Base-by-base conservation (phyloP, 2,888 invertebrate species). In the Drosophila nr. fundita region DNA sequence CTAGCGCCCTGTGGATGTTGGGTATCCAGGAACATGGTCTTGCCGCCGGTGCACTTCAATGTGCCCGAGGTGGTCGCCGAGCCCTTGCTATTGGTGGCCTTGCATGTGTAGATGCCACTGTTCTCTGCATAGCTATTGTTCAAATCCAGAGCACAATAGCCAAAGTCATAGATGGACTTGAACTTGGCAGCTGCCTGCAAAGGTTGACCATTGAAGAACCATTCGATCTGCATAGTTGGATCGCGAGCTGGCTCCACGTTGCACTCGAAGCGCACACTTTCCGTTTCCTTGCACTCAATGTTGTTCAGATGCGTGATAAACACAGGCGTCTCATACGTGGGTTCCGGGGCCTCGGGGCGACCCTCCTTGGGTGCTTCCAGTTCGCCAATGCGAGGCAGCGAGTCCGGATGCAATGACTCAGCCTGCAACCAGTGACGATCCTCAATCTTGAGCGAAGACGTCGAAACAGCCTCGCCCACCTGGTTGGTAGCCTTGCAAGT, bases 1-100 rank as follows among this genome's bases (percentile, higher is more conserved):
- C 96, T 96, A 91, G 96, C 95, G 40, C 99, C 99, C 94, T 98
- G 98, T 50, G 99, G 99, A 94, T 99, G 98, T 93, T 98, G 98
- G 0, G 99, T 98, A 90, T 98, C 98, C 55, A 96, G 93, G 91
- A 95, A 97, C 91, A 98, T 97, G 71, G 95, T 95, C 90, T 95
- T 95, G 80, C 96, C 96, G 79, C 97, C 95, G 50, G 96, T 96
- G 87, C 98, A 97, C 91, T 97, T 96, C 2, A 98, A 94, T 0
- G 98, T 96, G 68, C 98, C 98, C 34, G 98, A 97, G 18, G 98
- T 98, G 60, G 97, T 96, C n/a, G 97, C 98, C 6, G 96, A 96
- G 34, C 98, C 98, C 92, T 96, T 97, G 83, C 95, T 96, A 91
- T 98, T 98, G 2, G 96, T 97, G 21, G 98, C 98, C 93, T 96